Evolutionary conservation across 2,888 invertebrate species (phyloP).

Genomic region (Cantharis rufa): DNA sequence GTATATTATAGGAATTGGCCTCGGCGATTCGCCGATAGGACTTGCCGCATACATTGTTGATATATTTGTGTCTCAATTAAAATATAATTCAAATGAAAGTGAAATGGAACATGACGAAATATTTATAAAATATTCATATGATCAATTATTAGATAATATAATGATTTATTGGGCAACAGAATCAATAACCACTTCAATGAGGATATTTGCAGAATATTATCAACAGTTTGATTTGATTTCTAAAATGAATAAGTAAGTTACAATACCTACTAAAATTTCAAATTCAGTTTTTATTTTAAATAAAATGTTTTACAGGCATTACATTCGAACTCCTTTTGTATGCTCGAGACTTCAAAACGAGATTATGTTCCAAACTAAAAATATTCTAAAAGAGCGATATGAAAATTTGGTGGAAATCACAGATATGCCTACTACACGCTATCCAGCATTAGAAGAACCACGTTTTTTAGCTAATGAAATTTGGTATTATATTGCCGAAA

Average conservation of each 20-base stretch:
- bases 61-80: conserved; percentile 75
- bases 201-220: conserved; percentile 66
- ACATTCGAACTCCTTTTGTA: background rate
- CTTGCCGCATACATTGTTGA: conserved; percentile 85
- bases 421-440: background rate
- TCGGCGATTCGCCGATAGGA: conserved; percentile 76
- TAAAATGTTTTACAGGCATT: background rate
- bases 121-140: conserved; percentile 66
- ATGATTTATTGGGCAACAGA: conserved; percentile 81
- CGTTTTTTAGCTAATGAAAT: background rate
- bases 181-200: conserved; percentile 72
- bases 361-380: background rate
- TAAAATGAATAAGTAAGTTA: background rate
- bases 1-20: conserved; percentile 61
- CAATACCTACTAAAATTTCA: too few relatives aligned
- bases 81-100: conserved; percentile 55
- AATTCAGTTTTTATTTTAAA: too few relatives aligned
- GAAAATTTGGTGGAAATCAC: background rate
- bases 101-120: conserved; percentile 67
- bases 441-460: background rate
- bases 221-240: background rate
- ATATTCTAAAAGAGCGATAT: background rate
- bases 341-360: background rate
- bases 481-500: background rate
- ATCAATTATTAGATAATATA: conserved; percentile 75